These are phyloP conservation scores for Rhinolophus ferrumequinum DNA, from an alignment of 2,113 vertebrate genomes.

Conservation along the genomic window DNA sequence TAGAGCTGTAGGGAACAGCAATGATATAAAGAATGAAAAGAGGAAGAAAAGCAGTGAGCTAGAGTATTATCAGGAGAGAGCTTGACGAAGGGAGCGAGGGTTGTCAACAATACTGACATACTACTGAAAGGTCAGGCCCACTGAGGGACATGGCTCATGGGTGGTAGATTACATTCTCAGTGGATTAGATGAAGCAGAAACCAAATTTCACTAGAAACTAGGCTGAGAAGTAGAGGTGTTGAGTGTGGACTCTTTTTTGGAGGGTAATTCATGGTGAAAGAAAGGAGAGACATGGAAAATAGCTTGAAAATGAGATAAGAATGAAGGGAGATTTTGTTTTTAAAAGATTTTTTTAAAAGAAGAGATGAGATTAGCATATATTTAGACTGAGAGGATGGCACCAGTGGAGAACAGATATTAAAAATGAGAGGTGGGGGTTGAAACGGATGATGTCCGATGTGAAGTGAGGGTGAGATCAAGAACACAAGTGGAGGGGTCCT, in stretches of 20 bases:
- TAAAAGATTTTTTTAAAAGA: neutral
- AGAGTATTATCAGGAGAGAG: conserved; percentile 4
- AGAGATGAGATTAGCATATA: conserved; percentile 1
- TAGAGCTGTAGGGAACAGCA: neutral
- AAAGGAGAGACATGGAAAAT: neutral
- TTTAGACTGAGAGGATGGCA: conserved; percentile 20
- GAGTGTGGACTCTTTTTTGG: neutral
- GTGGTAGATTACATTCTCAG: neutral
- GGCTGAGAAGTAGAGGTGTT: neutral
- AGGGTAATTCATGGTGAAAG: conserved; percentile 32
- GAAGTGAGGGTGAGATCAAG: neutral
- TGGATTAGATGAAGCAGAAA: neutral
- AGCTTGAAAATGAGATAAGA: conserved; percentile 8
- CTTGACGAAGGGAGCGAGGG: neutral
- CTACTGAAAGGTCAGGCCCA: neutral
- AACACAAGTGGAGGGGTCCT: neutral
- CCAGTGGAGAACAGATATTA: neutral
- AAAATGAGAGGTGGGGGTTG: neutral
- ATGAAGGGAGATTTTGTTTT: conserved; percentile 24
- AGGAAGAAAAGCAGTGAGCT: neutral
- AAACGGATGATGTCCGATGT: neutral
- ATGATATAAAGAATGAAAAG: neutral
- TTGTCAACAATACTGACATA: neutral
- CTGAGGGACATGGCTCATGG: neutral
- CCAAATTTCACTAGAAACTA: conserved; percentile 39